Evolutionary conservation across 1,140 invertebrate species (phyloP).

Genomic region (Marisa cornuarietis): DNA sequence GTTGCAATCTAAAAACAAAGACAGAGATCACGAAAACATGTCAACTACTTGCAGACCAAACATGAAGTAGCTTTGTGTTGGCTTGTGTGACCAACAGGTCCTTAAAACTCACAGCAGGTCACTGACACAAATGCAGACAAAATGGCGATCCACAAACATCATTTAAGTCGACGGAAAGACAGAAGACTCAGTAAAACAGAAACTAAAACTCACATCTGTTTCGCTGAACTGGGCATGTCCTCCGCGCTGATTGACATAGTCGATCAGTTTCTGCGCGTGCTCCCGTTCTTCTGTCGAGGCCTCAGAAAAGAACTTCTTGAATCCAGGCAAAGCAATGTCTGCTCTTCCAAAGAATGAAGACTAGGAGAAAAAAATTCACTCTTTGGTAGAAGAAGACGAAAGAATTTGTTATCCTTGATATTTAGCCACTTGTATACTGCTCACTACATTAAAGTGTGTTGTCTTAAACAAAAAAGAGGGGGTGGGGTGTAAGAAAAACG

Average conservation of each 20-base stretch:
- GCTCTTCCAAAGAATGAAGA: conserved; percentile 85
- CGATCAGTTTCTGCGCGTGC: conserved; percentile 89
- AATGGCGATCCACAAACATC: background rate
- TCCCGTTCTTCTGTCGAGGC: conserved; percentile 86
- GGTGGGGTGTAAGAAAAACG: too few relatives aligned
- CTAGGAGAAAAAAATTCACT: conserved; percentile 57
- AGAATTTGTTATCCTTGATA: too few relatives aligned
- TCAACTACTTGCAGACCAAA: too few relatives aligned
- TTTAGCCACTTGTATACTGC: too few relatives aligned
- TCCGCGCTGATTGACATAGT: conserved; percentile 90
- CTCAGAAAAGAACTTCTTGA: conserved; percentile 88
- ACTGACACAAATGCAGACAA: background rate
- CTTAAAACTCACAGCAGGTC: background rate
- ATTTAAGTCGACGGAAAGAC: background rate
- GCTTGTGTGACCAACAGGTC: too few relatives aligned
- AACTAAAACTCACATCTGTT: conserved; percentile 35
- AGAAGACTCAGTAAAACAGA: background rate
- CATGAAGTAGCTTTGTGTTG: background rate
- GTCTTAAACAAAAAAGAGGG: too few relatives aligned
- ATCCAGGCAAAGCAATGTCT: conserved; percentile 83
- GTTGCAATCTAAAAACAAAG: background rate
- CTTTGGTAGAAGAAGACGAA: too few relatives aligned
- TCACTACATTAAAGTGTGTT: too few relatives aligned
- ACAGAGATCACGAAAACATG: background rate
- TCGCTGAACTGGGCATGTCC: conserved; percentile 61